Conservation (phyloP, 2,797 vertebrate species). For the Dicrostonyx torquatus region DNA sequence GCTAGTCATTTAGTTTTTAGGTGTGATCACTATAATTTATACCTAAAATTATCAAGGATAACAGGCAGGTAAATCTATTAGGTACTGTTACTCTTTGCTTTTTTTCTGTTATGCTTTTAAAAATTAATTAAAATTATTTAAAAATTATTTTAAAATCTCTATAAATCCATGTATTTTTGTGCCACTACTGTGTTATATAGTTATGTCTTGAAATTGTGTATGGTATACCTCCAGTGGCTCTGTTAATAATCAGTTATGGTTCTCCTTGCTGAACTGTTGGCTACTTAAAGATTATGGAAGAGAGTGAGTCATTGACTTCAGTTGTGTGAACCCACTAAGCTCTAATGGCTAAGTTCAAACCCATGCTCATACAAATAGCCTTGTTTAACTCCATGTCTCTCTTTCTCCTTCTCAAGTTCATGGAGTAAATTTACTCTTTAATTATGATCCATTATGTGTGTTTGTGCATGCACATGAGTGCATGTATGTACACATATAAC, state of each 20-base stretch:
- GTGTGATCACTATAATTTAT: conserved; percentile 9
- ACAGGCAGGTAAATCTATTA: background rate
- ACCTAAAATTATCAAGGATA: background rate
- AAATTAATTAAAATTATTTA: no score
- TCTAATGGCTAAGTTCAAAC: background rate
- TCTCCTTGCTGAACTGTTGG: background rate
- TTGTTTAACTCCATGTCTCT: no score
- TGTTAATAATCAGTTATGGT: background rate
- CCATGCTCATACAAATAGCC: background rate
- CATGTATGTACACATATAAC: background rate
- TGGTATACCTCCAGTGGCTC: background rate
- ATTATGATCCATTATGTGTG: background rate
- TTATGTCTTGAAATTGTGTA: background rate
- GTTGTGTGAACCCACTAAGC: background rate
- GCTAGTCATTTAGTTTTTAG: background rate
- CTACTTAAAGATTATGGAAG: background rate
- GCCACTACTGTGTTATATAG: no score
- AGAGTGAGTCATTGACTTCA: background rate
- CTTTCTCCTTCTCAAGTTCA: background rate
- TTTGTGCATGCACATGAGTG: background rate
- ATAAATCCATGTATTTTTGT: background rate
- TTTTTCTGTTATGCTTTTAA: background rate
- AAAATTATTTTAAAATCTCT: background rate
- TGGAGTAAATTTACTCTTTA: background rate
- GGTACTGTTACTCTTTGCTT: background rate